These are phyloP conservation scores for Canis aureus DNA, from an alignment of 2,113 vertebrate genomes.

Conservation along the genomic window DNA sequence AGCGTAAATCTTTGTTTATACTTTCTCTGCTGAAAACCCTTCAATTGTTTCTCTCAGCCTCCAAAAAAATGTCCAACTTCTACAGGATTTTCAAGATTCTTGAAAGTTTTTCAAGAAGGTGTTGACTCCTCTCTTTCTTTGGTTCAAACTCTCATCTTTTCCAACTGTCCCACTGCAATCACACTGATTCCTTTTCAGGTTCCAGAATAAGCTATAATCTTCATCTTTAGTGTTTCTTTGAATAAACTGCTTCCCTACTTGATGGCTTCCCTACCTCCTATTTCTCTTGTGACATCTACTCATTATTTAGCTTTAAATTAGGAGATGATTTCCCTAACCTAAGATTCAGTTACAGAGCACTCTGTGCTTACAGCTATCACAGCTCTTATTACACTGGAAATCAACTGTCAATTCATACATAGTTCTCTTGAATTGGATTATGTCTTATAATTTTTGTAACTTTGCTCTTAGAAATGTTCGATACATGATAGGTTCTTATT, in stretches of 20 bases:
- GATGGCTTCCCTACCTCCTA: background rate
- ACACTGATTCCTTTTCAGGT: background rate
- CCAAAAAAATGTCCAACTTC: background rate
- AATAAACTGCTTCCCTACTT: background rate
- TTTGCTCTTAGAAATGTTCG: background rate
- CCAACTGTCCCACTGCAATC: background rate
- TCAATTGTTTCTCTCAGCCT: background rate
- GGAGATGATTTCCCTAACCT: background rate
- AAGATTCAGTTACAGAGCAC: background rate
- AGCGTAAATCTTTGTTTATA: background rate
- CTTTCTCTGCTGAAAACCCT: background rate
- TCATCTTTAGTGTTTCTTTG: background rate
- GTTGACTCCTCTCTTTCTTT: background rate
- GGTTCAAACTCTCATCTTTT: background rate
- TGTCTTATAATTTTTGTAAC: background rate
- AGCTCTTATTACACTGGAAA: background rate
- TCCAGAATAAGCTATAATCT: background rate
- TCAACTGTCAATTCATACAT: background rate
- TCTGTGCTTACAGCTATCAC: background rate
- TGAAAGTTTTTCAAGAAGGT: background rate
- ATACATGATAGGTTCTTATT: background rate
- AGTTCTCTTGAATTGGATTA: background rate
- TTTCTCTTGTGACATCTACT: background rate
- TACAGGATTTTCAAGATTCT: background rate
- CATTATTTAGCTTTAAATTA: background rate